Conservation (phyloP, 2,797 vertebrate species). For the Gila robusta region DNA sequence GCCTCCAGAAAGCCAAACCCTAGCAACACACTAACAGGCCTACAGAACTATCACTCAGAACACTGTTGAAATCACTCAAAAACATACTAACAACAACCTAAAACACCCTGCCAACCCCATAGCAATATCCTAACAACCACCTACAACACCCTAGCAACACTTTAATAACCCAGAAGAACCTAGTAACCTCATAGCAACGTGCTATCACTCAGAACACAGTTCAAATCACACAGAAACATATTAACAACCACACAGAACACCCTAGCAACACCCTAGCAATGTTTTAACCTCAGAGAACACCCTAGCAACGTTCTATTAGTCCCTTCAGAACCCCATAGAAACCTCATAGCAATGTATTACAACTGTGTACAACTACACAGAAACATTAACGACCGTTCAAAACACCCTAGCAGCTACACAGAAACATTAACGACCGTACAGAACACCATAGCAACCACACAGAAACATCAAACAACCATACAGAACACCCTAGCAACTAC, state of each 20-base stretch:
- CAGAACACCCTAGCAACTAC: too few species aligned
- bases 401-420: background rate
- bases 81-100: background rate
- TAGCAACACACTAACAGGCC: too few species aligned
- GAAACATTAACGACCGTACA: accelerated
- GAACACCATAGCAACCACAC: background rate
- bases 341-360: background rate
- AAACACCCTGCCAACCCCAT: background rate
- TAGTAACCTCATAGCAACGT: background rate
- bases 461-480: background rate
- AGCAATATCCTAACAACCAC: background rate
- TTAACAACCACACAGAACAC: background rate
- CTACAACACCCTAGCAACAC: background rate
- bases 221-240: background rate
- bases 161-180: background rate
- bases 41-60: background rate
- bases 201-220: background rate
- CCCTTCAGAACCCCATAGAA: background rate
- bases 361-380: background rate
- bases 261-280: background rate
- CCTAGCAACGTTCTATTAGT: background rate
- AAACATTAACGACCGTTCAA: accelerated
- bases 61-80: background rate
- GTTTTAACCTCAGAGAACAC: background rate
- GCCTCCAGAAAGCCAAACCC: background rate